A percentile compares a stretch with the other conserved stretches of the same genome.
Evolutionary conservation across 2,113 vertebrate species (phyloP).

Genomic region (Thamnaconus septentrionalis): DNA sequence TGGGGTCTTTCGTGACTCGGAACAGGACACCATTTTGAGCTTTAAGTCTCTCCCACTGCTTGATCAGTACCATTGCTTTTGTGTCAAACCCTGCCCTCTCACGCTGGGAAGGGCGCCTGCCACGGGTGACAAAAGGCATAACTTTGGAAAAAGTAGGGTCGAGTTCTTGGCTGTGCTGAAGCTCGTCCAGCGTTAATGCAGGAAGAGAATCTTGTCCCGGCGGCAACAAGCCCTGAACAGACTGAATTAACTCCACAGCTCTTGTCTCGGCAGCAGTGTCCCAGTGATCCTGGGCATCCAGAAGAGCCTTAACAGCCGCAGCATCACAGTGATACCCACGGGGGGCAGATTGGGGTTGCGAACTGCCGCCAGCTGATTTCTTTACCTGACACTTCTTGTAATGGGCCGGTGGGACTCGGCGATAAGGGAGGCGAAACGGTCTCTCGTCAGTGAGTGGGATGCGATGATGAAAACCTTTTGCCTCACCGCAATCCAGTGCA

Average conservation of each 20-base stretch:
- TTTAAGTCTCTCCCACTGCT: conserved; percentile 18
- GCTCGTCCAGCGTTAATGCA: background rate
- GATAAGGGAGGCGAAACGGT: background rate
- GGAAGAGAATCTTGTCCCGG: conserved; percentile 6
- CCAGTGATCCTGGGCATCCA: background rate
- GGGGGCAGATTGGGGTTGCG: background rate
- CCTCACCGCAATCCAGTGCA: conserved; percentile 21
- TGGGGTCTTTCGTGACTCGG: too few relatives aligned
- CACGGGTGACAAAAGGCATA: background rate
- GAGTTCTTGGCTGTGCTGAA: background rate
- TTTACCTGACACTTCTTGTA: background rate
- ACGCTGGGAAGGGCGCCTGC: background rate
- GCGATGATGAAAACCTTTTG: background rate
- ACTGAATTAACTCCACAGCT: background rate
- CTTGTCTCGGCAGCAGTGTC: background rate
- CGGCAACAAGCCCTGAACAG: background rate
- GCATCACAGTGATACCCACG: background rate
- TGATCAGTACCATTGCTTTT: background rate
- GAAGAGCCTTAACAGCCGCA: background rate
- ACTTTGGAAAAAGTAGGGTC: background rate
- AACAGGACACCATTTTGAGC: background rate
- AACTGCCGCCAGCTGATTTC: background rate
- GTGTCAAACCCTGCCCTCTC: background rate
- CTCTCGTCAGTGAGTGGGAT: conserved; percentile 10
- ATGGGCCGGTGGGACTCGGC: background rate